Evolutionary conservation across 2,888 invertebrate species (phyloP).

Genomic region (Volucella inanis): DNA sequence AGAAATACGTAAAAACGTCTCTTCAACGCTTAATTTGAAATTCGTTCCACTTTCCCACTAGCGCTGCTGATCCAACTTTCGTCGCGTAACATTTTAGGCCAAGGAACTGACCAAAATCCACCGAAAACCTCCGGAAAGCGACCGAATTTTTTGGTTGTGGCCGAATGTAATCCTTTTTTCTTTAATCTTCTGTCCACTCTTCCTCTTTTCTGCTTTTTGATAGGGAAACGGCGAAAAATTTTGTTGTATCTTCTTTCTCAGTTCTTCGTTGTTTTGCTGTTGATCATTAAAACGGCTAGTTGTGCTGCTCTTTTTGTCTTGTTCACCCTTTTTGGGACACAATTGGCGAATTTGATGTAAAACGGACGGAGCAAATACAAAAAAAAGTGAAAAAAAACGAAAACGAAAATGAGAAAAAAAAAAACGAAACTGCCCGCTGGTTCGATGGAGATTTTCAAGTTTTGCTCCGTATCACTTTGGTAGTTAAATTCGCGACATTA

Average conservation of each 20-base stretch:
- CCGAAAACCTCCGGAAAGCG: slow-evolving; percentile 41
- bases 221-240: slow-evolving; percentile 58
- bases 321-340: slow-evolving; percentile 67
- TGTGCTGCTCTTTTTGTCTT: slow-evolving; percentile 54
- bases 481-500: slow-evolving; percentile 30
- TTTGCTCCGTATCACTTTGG: slow-evolving; percentile 41
- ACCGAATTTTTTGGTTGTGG: slow-evolving; percentile 35
- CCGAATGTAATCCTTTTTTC: slow-evolving; percentile 48
- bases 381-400: slow-evolving; percentile 9
- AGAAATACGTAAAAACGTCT: too few relatives aligned
- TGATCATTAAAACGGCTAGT: slow-evolving; percentile 3
- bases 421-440: slow-evolving; percentile 55
- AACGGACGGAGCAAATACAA: slow-evolving; percentile 16
- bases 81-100: slow-evolving; percentile 31
- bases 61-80: slow-evolving; percentile 19
- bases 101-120: slow-evolving; percentile 32
- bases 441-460: slow-evolving; percentile 48
- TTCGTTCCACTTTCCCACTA: slow-evolving; percentile 20
- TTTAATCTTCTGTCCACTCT: neutral
- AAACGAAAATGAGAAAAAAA: slow-evolving; percentile 6
- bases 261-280: slow-evolving; percentile 34
- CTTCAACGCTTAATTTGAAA: slow-evolving; percentile 29
- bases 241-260: slow-evolving; percentile 69
- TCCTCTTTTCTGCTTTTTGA: slow-evolving; percentile 10
- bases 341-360: slow-evolving; percentile 63